Evolutionary conservation across 2,113 vertebrate genomes (phyloP).

Genomic region (Colossoma macropomum): DNA sequence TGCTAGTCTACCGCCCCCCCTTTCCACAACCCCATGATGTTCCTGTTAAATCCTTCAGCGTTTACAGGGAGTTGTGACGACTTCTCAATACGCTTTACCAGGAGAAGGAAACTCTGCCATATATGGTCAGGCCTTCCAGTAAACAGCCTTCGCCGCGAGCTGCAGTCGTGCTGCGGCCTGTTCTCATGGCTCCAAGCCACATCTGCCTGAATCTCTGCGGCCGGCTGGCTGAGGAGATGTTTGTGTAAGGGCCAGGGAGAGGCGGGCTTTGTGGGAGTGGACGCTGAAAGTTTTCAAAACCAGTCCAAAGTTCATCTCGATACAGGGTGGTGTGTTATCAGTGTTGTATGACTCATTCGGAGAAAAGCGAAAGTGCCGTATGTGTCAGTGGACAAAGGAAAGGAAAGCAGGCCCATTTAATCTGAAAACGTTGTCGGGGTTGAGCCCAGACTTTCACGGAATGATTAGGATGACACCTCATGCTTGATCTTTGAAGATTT

Average conservation of each 20-base stretch:
- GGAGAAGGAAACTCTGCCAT: slow-evolving; percentile 20
- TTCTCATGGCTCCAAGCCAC: slow-evolving; percentile 14
- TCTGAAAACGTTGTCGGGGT: not conserved
- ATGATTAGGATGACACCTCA: no score
- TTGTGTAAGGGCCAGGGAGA: slow-evolving; percentile 1
- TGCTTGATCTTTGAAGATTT: no score
- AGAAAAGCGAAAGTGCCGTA: slow-evolving; percentile 25
- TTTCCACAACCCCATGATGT: slow-evolving; percentile 5
- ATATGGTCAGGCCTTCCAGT: slow-evolving; percentile 5
- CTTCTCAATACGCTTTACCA: not conserved
- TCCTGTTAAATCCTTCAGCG: slow-evolving; percentile 28
- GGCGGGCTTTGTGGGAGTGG: not conserved
- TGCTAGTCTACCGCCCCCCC: not conserved
- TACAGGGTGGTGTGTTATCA: not conserved
- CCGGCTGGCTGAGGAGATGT: not conserved
- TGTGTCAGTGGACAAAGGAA: not conserved
- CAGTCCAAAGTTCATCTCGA: slow-evolving; percentile 25
- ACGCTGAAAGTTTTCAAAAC: slow-evolving; percentile 8
- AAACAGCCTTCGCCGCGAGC: not conserved
- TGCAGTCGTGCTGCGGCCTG: not conserved
- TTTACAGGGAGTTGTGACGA: slow-evolving; percentile 14
- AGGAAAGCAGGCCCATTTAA: not conserved
- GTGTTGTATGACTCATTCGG: not conserved
- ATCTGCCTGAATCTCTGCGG: not conserved
- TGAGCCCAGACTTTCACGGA: not conserved